Base-by-base conservation (phyloP, 2,888 invertebrate genomes). In the Cremastinae sp. region DNA sequence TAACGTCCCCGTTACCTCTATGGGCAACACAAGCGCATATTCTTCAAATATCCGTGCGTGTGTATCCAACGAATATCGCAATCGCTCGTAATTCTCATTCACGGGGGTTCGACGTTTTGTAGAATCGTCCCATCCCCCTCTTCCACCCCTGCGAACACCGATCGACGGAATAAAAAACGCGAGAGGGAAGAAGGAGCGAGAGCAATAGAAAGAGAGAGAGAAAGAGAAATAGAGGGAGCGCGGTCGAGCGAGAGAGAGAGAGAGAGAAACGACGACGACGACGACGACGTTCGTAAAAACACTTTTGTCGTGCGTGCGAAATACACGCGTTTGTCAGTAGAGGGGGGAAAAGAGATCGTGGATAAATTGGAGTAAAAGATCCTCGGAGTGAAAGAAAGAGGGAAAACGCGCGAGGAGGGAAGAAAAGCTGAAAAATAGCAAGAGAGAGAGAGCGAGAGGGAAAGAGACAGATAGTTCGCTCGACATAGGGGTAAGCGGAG, bases 181-280 rank as follows among this genome's bases (percentile, higher is more conserved):
- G 43, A 66, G 35, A 8, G 18, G 58, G 49, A 43, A 8, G 41
- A 58, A 61, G 16, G 47, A 20, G 53, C 16, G 53, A 2, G 74
- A 72, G 70, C 62, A 43, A 65, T 53, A 37, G 53, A 75, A 59
- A 74, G 73, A 64, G 75, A 74, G 53, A 51, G 35, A 73, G 49
- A 66, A 14, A 51, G 53, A 55, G 66, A 56, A 47, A n/a, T n/a
- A n/a, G n/a, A n/a, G n/a, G n/a, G n/a, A n/a, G n/a, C n/a, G n/a
- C 45, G 76, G 59, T 69, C 74, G 73, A 72, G 68, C 75, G 71
- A 77, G 75, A 75, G 62, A 73, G 75, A 62, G 72, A 70, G 55
- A 51, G 69, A 43, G 74, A 61, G 69, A 79, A 81, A 78, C 80
- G 80, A 78, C 78, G 83, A 75, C 82, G 81, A 78, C 81, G 79